Percentiles rank a stretch among this genome's conserved stretches.
phyloP scores from a whole-genome alignment of 2,113 vertebrate species.

The Felis chaus region DNA sequence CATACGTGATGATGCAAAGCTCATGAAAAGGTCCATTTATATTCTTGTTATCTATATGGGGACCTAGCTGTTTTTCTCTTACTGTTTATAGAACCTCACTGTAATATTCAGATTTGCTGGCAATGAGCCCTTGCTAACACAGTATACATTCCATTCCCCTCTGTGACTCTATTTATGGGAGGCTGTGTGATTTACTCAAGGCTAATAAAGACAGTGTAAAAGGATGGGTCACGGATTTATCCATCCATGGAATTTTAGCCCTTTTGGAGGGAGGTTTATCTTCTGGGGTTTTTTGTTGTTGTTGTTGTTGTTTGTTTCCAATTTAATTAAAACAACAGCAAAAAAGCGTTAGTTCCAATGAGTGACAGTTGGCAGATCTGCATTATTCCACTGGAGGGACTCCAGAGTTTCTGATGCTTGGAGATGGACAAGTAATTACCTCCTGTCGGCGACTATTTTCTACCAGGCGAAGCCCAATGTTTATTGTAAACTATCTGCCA shows the following conservation, averaged over 20 bases:
- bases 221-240: constrained; percentile 24
- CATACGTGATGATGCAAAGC: constrained; percentile 66
- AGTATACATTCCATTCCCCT: neutral
- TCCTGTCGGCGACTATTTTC: constrained; percentile 74
- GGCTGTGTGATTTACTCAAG: constrained; percentile 25
- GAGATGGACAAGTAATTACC: constrained; percentile 78
- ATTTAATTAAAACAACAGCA: constrained; percentile 71
- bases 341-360: constrained; percentile 35
- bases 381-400: constrained; percentile 67
- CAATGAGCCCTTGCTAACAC: neutral
- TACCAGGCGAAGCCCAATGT: constrained; percentile 75
- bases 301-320: neutral
- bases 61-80: constrained; percentile 38
- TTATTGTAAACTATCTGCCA: constrained; percentile 79
- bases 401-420: constrained; percentile 65
- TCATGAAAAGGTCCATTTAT: constrained; percentile 66
- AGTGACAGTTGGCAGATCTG: constrained; percentile 74
- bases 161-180: constrained; percentile 41
- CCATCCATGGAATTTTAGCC: constrained; percentile 46
- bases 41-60: constrained; percentile 54
- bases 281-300: neutral
- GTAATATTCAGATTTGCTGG: constrained; percentile 58
- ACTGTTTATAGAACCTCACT: constrained; percentile 55
- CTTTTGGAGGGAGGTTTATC: constrained; percentile 52
- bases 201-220: constrained; percentile 37